Evolutionary conservation across 2,113 vertebrate species (phyloP).

Genomic region (Aphelocoma coerulescens): DNA sequence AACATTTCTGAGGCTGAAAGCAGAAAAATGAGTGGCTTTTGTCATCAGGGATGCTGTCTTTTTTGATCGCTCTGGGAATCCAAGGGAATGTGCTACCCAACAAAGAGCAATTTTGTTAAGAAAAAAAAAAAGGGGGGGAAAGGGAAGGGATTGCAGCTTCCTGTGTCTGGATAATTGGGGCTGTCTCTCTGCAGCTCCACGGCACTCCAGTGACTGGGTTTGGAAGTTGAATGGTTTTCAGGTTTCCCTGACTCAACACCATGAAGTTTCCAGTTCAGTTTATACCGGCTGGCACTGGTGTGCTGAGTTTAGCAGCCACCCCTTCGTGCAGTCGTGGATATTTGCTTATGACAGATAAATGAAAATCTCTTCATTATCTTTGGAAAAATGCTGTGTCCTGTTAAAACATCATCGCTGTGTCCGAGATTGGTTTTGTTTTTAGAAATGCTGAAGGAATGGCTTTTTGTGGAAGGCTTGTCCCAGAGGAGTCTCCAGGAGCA

Average conservation of each 20-base stretch:
- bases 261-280: background rate
- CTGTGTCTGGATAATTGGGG: background rate
- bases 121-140: background rate
- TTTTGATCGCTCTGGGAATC: background rate
- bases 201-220: background rate
- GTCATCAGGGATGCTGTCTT: background rate
- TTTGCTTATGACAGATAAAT: background rate
- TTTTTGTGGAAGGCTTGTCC: conserved; percentile 1
- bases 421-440: background rate
- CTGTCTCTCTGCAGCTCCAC: background rate
- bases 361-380: background rate
- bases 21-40: conserved; percentile 11
- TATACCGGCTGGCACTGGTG: accelerated
- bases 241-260: background rate
- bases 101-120: background rate
- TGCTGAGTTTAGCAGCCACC: background rate
- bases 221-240: background rate
- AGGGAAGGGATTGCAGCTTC: background rate
- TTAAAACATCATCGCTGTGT: background rate
- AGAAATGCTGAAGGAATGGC: conserved; percentile 19
- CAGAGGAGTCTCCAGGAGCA: background rate
- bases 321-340: background rate
- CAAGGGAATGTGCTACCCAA: background rate
- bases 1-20: background rate
- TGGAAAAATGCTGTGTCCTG: background rate